Evolutionary conservation across 2,797 vertebrate species (phyloP), one percentile per base, ranked within the genome.

Genomic region (Austrolebias charrua): DNA sequence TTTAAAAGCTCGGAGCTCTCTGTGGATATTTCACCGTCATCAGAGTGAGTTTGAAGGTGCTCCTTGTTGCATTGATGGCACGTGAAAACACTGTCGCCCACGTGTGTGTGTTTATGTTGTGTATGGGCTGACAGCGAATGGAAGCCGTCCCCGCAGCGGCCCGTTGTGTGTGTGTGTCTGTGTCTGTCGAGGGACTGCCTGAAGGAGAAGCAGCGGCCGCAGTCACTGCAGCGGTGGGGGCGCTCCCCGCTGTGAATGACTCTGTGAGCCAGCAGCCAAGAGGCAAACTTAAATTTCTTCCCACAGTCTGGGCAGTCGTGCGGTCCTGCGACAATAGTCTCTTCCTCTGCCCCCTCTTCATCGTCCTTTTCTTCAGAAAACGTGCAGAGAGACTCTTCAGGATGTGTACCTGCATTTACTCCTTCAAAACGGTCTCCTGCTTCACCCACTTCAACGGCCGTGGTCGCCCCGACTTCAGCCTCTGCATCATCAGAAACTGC

Each of bases 181-280:
- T 94, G 93, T 48, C 92, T 70, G 64, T 92, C 91, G 0, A 93
- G 82, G 35, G 91, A 92, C 54, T 93, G 92, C 52, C 92, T 79
- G 71, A 92, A 93, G 24, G 92, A 92, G 33, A 93, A 93, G 69
- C 92, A 75, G 69, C 90, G 90, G 1, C 87, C 91, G 1, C 92
- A 93, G 18, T 89, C 76, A 0, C 48, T 51, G 73, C 92, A 93
- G 40, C 75, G 66, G 77, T 92, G 89, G 2, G 91, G 90, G 0
- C 90, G 88, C n/a, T 92, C 91, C 0, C 91, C 90, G 0, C 87
- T 88, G 73, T 93, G 92, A 74, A 92, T 91, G 63, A 92, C 92
- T 59, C 87, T 72, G 82, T 93, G 92, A 5, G 91, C 87, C 2
- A 66, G 79, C 1, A 94, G 80, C 1, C 90, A 89, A 1, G 90